Evolutionary conservation across 2,113 vertebrate genomes (phyloP), one percentile per base, ranked within the genome.

Genomic region (Gavialis gangeticus): DNA sequence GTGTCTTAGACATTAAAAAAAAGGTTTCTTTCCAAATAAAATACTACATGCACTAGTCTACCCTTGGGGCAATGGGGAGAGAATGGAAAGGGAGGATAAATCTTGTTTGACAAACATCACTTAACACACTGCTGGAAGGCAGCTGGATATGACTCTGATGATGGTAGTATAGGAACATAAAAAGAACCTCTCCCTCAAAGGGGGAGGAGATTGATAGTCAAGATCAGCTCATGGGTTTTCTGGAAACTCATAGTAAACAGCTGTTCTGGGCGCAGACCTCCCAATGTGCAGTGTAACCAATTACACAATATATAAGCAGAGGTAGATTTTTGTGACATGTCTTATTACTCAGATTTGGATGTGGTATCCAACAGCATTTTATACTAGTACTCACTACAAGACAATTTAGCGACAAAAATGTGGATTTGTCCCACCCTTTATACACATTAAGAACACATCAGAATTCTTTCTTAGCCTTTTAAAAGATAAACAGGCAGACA

Each of bases 371-470:
- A 69, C 67, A 69, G 10, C 16, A 17, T 4, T 54, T 75, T 82
- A 63, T 59, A 7, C 24, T 54, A 67, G 27, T 30, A 13, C 2
- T 34, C 63, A 4, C 5, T 59, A 10, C 55, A 19, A 5, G 17
- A 21, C 4, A 28, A 6, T 0, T 79, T 25, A 82, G 27, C 4
- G 12, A 14, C 1, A 54, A 84, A 92, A 0, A 0, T 6, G 19
- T 75, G 6, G 8, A 16, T 87, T 75, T 37, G 22, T 4, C 6
- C 4, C 58, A 10, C 13, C 3, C 12, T 85, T 10, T 17, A n/a
- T 18, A 24, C 25, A 84, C 76, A 79, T 5, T 12, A 37, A 28
- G 10, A 63, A 0, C 3, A 5, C 0, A 0, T 1, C 17, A 24
- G 10, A 82, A 75, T 3, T 3, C 3, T 79, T 19, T 69, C 10